Conservation (phyloP, 2,888 invertebrate species). For the Nomada ferruginata region DNA sequence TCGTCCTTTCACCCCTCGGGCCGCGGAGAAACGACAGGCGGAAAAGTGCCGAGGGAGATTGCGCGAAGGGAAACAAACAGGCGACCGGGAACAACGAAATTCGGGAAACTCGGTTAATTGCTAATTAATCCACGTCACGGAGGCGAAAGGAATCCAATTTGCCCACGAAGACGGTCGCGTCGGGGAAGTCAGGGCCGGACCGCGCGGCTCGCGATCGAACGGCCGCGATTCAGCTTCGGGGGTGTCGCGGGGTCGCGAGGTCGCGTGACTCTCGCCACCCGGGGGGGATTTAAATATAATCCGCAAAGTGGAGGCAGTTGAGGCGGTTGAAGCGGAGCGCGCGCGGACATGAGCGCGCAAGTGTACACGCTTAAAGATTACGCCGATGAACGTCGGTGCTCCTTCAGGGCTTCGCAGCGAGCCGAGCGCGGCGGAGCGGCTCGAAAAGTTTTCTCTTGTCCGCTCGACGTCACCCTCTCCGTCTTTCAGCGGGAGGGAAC, state of each 20-base stretch:
- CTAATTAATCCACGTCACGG: slow-evolving; percentile 53
- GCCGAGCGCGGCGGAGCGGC: slow-evolving; percentile 52
- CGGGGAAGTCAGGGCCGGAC: not conserved
- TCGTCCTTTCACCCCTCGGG: not conserved
- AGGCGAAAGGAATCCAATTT: slow-evolving; percentile 58
- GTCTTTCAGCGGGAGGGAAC: slow-evolving; percentile 42
- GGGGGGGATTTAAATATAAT: slow-evolving; percentile 45
- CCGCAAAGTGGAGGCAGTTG: slow-evolving; percentile 64
- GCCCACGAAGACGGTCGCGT: slow-evolving; percentile 11
- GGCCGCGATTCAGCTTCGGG: not conserved
- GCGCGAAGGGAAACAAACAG: not conserved
- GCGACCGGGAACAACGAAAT: slow-evolving; percentile 3
- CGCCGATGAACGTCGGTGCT: slow-evolving; percentile 56
- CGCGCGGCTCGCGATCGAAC: not conserved
- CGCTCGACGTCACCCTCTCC: slow-evolving; percentile 24
- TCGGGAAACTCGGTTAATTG: slow-evolving; percentile 41
- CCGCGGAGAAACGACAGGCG: not conserved
- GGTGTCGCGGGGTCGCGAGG: not conserved
- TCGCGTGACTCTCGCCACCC: not conserved
- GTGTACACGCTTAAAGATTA: slow-evolving; percentile 53
- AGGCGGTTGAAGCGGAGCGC: not conserved
- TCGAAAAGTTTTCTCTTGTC: slow-evolving; percentile 63
- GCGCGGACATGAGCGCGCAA: slow-evolving; percentile 3
- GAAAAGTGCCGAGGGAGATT: not conserved
- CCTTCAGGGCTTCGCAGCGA: slow-evolving; percentile 57